Evolutionary conservation across 2,113 vertebrate species (phyloP), one percentile per base, ranked within the genome.

Genomic region (Syngnathus floridae): DNA sequence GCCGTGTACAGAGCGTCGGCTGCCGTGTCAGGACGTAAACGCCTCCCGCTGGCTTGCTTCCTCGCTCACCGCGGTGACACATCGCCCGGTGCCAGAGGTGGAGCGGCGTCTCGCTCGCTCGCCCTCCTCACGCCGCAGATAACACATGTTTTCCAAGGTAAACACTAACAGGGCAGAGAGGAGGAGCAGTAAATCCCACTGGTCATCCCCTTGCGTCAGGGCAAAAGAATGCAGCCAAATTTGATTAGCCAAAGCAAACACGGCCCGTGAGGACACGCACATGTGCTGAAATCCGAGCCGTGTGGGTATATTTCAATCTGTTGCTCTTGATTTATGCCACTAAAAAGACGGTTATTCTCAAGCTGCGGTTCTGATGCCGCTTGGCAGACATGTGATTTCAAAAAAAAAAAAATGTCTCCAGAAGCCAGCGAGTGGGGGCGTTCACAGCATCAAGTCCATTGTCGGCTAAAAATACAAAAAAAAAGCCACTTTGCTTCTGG

Each of bases 51-150:
- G 26, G 26, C 26, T 12, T n/a, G 51, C 55, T 7, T 43, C 48
- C 62, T 31, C 11, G 26, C 35, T 64, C 38, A 60, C 79, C 67
- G 64, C 71, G 80, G 68, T 76, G 74, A 64, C 79, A 66, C 77
- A 78, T 79, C 83, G 69, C 77, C 74, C 78, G 70, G 61, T 65
- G 75, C 69, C 68, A 74, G 71, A 74, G 64, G 67, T 72, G 66
- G 26, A 14, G 38, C 38, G 8, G 38, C 87, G 89, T 89, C 88
- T 88, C 88, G 63, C 87, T 89, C 88, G 89, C 76, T 76, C 76
- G 77, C 76, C 70, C 62, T 69, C 52, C 62, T 69, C 52, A 72
- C n/a, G 79, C 77, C 77, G 64, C 81, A 79, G 79, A 82, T 82
- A 87, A 80, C 72, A 76, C 75, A 71, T 80, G 76, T 77, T 61